phyloP scores from a whole-genome alignment of 2,113 vertebrate species.

The Sisor rabdophorus region DNA sequence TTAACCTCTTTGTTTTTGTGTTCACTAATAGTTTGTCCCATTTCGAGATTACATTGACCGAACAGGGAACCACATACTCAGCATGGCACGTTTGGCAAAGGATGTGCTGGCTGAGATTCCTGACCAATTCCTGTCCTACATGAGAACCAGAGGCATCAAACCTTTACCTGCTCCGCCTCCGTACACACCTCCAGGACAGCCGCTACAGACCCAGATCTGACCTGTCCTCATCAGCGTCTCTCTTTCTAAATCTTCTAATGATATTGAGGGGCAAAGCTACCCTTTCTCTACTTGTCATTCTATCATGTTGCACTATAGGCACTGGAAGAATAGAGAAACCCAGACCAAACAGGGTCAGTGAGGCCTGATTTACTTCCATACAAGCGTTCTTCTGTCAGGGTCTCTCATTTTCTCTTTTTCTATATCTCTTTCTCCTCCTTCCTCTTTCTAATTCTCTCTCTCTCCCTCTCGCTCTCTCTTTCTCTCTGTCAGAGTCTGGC shows the following conservation, averaged over 20 bases:
- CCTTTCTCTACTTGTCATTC: conserved; percentile 35
- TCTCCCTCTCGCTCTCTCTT: conserved; percentile 49
- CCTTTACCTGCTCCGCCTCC: conserved; percentile 89
- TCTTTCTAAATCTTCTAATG: conserved; percentile 52
- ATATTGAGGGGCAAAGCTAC: conserved; percentile 37
- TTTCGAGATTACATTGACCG: conserved; percentile 96
- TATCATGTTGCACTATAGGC: conserved; percentile 52
- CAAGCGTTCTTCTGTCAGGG: conserved; percentile 75
- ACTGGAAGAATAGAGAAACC: conserved; percentile 40
- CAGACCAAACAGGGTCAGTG: conserved; percentile 49
- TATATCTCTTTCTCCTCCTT: conserved; percentile 49
- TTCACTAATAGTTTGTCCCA: conserved; percentile 84
- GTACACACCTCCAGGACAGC: conserved; percentile 81
- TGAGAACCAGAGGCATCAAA: conserved; percentile 93
- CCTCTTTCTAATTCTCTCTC: conserved; percentile 26
- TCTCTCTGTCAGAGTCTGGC: conserved; percentile 33
- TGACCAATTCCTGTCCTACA: conserved; percentile 96
- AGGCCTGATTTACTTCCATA: conserved; percentile 69
- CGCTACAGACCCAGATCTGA: conserved; percentile 92
- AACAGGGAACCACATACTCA: conserved; percentile 90
- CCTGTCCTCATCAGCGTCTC: conserved; percentile 51
- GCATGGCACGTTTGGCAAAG: conserved; percentile 94
- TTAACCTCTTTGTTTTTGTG: conserved; percentile 15
- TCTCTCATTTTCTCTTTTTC: conserved; percentile 29
- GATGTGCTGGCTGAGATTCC: conserved; percentile 97